These are phyloP conservation scores for Caretta caretta DNA, from an alignment of 2,113 vertebrate genomes.

Conservation along the genomic window DNA sequence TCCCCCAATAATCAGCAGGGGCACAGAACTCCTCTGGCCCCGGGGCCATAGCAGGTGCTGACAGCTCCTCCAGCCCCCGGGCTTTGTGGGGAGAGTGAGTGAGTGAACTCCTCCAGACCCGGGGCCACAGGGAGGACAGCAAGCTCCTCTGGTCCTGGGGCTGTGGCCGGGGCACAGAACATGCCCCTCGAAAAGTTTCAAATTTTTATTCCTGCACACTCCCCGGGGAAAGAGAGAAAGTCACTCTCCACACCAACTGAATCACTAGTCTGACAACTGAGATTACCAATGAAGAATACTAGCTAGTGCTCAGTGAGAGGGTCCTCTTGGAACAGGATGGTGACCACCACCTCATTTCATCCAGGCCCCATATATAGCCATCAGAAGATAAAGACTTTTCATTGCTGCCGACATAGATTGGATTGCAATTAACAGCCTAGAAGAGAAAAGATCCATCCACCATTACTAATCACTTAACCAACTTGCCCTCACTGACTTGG, in stretches of 20 bases:
- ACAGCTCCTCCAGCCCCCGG: too few species aligned
- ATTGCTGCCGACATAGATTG: accelerated
- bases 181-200: too few species aligned
- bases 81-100: too few species aligned
- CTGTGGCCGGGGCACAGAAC: too few species aligned
- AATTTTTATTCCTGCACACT: too few species aligned
- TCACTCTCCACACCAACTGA: background rate
- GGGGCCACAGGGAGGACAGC: too few species aligned
- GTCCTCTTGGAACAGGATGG: background rate
- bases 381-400: background rate
- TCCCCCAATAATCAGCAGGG: too few species aligned
- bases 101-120: too few species aligned
- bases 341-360: background rate
- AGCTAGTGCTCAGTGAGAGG: background rate
- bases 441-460: background rate
- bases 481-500: accelerated
- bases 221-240: too few species aligned
- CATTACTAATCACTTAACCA: background rate
- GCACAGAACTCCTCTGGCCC: too few species aligned
- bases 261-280: background rate
- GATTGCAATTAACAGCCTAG: background rate
- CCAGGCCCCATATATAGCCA: background rate
- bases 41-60: too few species aligned
- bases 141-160: too few species aligned
- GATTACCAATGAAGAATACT: background rate